Base-by-base conservation (phyloP, 2,797 vertebrate genomes). In the Enteromius fasciolatus region DNA sequence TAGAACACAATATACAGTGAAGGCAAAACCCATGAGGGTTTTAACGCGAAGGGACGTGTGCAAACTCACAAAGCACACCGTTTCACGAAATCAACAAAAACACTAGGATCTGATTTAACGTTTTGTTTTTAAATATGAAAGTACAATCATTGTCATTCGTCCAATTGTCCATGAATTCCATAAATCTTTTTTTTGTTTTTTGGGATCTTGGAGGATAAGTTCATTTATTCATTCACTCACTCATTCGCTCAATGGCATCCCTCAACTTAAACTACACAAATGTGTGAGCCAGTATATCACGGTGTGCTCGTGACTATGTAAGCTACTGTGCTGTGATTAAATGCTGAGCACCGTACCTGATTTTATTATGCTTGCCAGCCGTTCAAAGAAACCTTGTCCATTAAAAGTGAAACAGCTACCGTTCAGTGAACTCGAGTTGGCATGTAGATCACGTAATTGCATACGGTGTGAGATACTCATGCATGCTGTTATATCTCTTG, bases 1-100 rank as follows among this genome's bases (percentile, higher is more conserved):
- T 92, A 92, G 88, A 92, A 90, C 88, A 91, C 70, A 84, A 81
- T 89, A 83, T 86, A 81, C 89, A 86, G 90, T 88, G 90, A 63
- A 92, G 89, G 85, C 86, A 64, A 89, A 88, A 89, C 69, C 54
- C 84, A 90, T 85, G 87, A 90, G 81, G 73, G 77, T 88, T 83
- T 89, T 87, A 87, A 76, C 44, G 79, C 61, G 84, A 87, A 83
- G 28, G 83, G 79, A 87, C 86, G 86, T 78, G 67, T 85, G 78
- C n/a, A 63, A 3, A 50, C 25, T 76, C 54, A 83, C 64, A 80
- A 76, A 68, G 36, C 73, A 83, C 67, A 81, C 3, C 7, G 31
- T 54, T 73, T 80, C 76, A 85, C 46, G 66, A 61, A 74, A 72
- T 25, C 52, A 67, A 79, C 79, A 85, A 70, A 81, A 76, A 48